Evolutionary conservation across 2,888 invertebrate species (phyloP), one percentile per base, ranked within the genome.

Genomic region (Galeopsomyia nigrocyanea): DNA sequence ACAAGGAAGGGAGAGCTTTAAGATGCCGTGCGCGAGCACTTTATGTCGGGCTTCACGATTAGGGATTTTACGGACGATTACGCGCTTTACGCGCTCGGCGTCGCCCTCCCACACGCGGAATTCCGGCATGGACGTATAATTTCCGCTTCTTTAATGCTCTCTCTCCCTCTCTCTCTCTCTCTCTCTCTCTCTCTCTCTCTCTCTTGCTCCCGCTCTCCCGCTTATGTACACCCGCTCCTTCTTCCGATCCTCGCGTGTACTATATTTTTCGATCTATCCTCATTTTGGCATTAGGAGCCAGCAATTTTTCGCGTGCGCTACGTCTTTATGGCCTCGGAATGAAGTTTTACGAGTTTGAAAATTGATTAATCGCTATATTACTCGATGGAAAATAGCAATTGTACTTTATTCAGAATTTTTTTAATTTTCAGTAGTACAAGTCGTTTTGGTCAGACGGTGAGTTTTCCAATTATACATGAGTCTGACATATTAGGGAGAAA

Each of bases 41-140:
- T 80, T 78, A 79, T 77, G 77, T 71, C 65, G 75, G 71, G 71
- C 69, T 65, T 77, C 70, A 74, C 77, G 79, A 80, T 81, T 77
- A 79, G 76, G 71, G 73, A 75, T 73, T 78, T 79, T 77, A 78
- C 75, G 76, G 75, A 77, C 77, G 78, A 77, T 79, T 78, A 76
- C 72, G 73, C 74, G 72, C 66, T 65, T 71, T 71, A 71, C 65
- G 31, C 68, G 70, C 55, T 21, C 57, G 62, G 60, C 69, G 68
- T 66, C 55, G 53, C 50, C 58, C 47, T 39, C 39, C 39, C 39
- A 39, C 39, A 39, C 71, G 73, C 76, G 75, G 74, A 75, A 78
- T 69, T 69, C 63, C 56, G 62, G 57, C 46, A 21, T 46, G 50
- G n/a, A 50, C 64, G 55, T 26, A 22, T 61, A 68, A 61, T 47